A percentile compares a stretch with the other conserved stretches of the same genome.
phyloP scores from a whole-genome alignment of 2,888 invertebrate species.

The Sicus ferrugineus region DNA sequence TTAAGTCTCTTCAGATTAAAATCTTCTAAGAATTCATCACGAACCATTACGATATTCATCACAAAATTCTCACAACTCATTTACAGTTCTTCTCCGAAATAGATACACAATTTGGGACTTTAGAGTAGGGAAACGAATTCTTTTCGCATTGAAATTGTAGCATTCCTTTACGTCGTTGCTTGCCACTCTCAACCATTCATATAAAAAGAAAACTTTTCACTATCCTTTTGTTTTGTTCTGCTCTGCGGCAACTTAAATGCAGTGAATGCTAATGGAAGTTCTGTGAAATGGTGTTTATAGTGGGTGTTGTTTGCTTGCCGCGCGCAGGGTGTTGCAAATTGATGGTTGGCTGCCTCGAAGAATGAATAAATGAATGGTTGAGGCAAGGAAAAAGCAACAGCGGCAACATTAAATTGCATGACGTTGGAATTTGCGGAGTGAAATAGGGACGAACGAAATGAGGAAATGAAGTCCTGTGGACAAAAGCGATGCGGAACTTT shows the following conservation, averaged over 20 bases:
- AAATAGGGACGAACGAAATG: neutral
- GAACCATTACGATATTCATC: too few relatives aligned
- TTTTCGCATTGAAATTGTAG: neutral
- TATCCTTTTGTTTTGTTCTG: neutral
- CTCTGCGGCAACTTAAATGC: neutral
- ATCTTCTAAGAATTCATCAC: too few relatives aligned
- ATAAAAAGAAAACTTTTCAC: neutral
- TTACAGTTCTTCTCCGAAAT: too few relatives aligned
- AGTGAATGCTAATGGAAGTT: constrained; percentile 14
- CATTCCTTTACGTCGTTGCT: neutral
- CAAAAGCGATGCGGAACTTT: too few relatives aligned
- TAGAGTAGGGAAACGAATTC: neutral
- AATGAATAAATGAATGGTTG: constrained; percentile 19
- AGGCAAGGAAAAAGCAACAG: constrained; percentile 11
- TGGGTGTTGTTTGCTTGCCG: constrained; percentile 9
- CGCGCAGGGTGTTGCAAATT: constrained; percentile 13
- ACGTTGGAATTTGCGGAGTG: neutral
- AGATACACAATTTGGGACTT: too few relatives aligned
- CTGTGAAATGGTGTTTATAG: constrained; percentile 17
- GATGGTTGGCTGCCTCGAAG: neutral
- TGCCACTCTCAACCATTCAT: neutral
- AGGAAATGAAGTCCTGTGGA: neutral
- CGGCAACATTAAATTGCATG: neutral
- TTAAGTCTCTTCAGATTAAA: too few relatives aligned
- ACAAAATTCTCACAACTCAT: too few relatives aligned